Percentiles rank a stretch among this genome's conserved stretches.
Evolutionary conservation across 2,888 invertebrate species (phyloP).

Genomic region (Tachina grossa): DNA sequence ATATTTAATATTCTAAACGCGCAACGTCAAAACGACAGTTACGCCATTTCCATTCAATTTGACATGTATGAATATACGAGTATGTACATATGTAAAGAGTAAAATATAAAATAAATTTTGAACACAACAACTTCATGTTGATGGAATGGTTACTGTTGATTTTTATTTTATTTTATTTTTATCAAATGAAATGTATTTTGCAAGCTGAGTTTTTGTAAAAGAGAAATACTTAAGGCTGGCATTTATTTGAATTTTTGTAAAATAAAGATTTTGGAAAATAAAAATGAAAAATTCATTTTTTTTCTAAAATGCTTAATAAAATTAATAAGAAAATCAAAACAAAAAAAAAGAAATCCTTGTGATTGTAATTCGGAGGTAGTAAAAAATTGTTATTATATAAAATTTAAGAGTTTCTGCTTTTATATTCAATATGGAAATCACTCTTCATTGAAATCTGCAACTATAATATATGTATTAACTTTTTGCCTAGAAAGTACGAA

Average conservation of each 20-base stretch:
- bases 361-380: too few species aligned
- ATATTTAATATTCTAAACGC: constrained; percentile 76
- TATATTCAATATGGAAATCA: too few species aligned
- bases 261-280: background rate
- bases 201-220: background rate
- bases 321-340: too few species aligned
- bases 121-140: constrained; percentile 53
- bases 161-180: background rate
- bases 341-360: too few species aligned
- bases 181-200: constrained; percentile 4
- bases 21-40: constrained; percentile 78
- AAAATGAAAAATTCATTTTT: too few species aligned
- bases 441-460: too few species aligned
- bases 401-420: too few species aligned
- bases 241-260: background rate
- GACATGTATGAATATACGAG: constrained; percentile 32
- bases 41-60: constrained; percentile 74
- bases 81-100: constrained; percentile 14
- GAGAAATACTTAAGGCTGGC: background rate
- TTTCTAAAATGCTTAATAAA: too few species aligned
- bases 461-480: too few species aligned
- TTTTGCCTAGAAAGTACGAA: too few species aligned
- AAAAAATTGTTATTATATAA: too few species aligned
- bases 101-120: constrained; percentile 29
- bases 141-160: constrained; percentile 23